Evolutionary conservation across 2,797 vertebrate genomes (phyloP).

Genomic region (Antennarius maculatus): DNA sequence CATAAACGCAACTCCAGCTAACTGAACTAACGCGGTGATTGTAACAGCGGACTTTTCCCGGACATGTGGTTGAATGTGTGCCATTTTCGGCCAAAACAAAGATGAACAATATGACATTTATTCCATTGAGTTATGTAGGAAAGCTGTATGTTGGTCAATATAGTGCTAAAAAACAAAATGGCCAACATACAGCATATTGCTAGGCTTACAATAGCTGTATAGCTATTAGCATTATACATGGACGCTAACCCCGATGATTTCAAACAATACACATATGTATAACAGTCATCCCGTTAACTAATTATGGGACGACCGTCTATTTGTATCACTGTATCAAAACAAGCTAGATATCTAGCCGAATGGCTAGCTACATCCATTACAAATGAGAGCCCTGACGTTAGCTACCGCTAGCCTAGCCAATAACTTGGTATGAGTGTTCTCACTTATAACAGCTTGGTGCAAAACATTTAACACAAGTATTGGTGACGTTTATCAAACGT

Average conservation of each 20-base stretch:
- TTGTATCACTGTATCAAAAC: background rate
- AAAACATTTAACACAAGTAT: background rate
- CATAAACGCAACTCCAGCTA: background rate
- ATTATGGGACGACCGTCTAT: rapidly evolving
- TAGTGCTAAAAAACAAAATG: constrained; percentile 81
- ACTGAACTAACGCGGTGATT: background rate
- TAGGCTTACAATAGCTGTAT: constrained; percentile 34
- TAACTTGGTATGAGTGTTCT: constrained; percentile 19
- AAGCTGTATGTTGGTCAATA: constrained; percentile 56
- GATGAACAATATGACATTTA: rapidly evolving
- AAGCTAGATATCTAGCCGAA: constrained; percentile 28
- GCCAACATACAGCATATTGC: constrained; percentile 72
- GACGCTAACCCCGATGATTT: constrained; percentile 16
- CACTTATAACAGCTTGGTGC: background rate
- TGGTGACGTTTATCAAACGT: too few species aligned
- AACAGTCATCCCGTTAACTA: rapidly evolving
- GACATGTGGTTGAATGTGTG: rapidly evolving
- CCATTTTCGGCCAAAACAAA: rapidly evolving
- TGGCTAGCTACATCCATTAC: constrained; percentile 22
- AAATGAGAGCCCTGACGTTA: constrained; percentile 3
- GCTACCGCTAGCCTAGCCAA: constrained; percentile 29
- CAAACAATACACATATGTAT: background rate
- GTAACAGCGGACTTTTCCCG: background rate
- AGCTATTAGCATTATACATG: constrained; percentile 39
- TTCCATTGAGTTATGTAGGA: background rate